Base-by-base conservation (phyloP, 2,888 invertebrate genomes). In the Disparrhopalites patrizii region DNA sequence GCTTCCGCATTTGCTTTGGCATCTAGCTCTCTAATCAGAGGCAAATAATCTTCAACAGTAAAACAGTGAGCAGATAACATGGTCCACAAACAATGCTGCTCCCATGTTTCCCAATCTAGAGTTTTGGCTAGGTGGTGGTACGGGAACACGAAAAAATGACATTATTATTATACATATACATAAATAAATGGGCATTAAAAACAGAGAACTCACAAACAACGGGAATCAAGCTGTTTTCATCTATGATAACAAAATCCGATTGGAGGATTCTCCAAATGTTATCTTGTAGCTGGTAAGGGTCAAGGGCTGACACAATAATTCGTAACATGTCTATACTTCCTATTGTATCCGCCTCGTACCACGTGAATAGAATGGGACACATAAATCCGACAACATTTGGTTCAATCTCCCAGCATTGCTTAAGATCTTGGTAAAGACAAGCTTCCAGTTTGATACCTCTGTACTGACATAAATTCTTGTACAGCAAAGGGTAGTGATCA, bases 81-180 rank as follows among this genome's bases (percentile, higher is more conserved):
- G 80, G 97, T 96, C 98, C 98, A 99, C 52, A 98, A 85, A 79
- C 94, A 96, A 79, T 92, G 89, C 80, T 99, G 98, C 80, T 98
- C 97, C 76, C 95, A 92, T 1, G 96, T 95, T 81, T 98, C 97
- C 93, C 97, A 99, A 65, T 86, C 85, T 64, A 98, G 82, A 77
- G 93, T 96, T 50, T 72, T 72, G 1, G 30, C 75, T 76, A 33
- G 25, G 27, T 43, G 15, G 15, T 58, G 3, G 30, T 50, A 4
- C n/a, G n/a, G n/a, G n/a, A n/a, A n/a, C n/a, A n/a, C n/a, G n/a
- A n/a, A n/a, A 62, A 4, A 31, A 4, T 20, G 27, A 5, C 23
- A 50, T 20, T n/a, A 4, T 52, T n/a, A n/a, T n/a, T n/a, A n/a
- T n/a, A n/a, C n/a, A n/a, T n/a, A n/a, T n/a, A n/a, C n/a, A n/a